Evolutionary conservation across 2,888 invertebrate genomes (phyloP).

Genomic region (Pachydiplax longipennis): DNA sequence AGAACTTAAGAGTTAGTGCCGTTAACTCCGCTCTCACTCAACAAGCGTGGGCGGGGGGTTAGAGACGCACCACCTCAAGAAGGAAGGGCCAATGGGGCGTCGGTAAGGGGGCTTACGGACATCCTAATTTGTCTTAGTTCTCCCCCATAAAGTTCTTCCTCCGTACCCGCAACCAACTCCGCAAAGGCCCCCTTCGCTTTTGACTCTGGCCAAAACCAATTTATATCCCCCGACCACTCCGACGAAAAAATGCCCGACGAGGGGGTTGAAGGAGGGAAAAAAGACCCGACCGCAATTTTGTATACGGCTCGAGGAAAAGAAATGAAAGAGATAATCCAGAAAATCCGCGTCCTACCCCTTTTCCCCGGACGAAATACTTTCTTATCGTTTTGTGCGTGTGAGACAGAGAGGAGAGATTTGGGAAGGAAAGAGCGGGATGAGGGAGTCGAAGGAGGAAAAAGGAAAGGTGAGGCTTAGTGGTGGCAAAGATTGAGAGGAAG

Average conservation of each 20-base stretch:
- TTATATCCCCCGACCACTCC: neutral
- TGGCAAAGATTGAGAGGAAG: neutral
- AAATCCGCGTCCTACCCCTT: neutral
- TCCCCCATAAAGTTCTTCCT: neutral
- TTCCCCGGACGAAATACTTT: neutral
- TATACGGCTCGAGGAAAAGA: neutral
- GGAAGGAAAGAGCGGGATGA: neutral
- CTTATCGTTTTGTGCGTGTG: slow-evolving; percentile 9
- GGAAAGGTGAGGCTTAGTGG: neutral
- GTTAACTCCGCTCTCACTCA: neutral
- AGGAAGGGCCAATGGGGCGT: neutral
- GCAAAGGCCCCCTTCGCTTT: neutral
- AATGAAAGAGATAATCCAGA: slow-evolving; percentile 36
- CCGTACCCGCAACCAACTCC: neutral
- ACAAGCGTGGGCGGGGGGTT: neutral
- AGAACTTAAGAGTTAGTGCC: neutral
- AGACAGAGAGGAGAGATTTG: neutral
- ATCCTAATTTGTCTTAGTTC: slow-evolving; percentile 35
- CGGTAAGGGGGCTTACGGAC: neutral
- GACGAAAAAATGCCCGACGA: neutral
- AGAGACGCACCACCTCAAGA: neutral
- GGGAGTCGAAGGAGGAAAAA: neutral
- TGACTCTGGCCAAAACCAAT: slow-evolving; percentile 27
- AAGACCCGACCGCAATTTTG: neutral
- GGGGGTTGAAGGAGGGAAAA: neutral